Base-by-base conservation (phyloP, 2,113 vertebrate genomes). In the Podilymbus podiceps region DNA sequence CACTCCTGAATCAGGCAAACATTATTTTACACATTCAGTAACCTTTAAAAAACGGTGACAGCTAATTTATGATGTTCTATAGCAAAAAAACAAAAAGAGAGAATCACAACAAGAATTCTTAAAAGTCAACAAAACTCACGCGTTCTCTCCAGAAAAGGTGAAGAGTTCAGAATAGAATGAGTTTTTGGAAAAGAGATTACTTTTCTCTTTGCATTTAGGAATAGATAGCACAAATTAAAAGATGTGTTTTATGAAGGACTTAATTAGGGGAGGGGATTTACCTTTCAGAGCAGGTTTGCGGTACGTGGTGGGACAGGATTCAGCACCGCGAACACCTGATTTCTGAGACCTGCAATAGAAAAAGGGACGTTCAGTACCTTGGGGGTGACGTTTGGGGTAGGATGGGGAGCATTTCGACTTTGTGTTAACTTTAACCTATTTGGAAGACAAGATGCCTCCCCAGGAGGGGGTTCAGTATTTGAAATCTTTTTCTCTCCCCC, bases 21-120 rank as follows among this genome's bases (percentile, higher is more conserved):
- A 38, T 83, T 95, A 88, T 83, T 96, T 97, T 94, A 89, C 94
- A 95, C 92, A 53, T 93, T 95, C 93, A 63, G 81, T 94, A 96
- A 90, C 95, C 94, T 86, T 95, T 90, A 80, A 78, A 69, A 94
- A 95, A 84, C 1, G 47, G 58, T 96, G 95, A 95, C 95, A 95
- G 92, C 73, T 90, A 69, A 96, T 96, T 96, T 91, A 60, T 93
- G 86, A 90, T 73, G 89, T 63, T 92, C 85, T 69, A 18, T 30
- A 69, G 56, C 22, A 16, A 33, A 15, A 40, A 46, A 18, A 62
- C 52, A 33, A 44, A 33, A 40, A 67, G 33, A 19, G 31, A 68
- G 4, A 35, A 68, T 68, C 56, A 17, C 35, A 62, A 33, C 42
- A 76, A 67, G 55, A 83, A 62, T 86, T 83, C 85, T 81, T 8